A percentile compares a stretch with the other conserved stretches of the same genome.
phyloP scores from a whole-genome alignment of 2,797 vertebrate genomes.

The Pipistrellus pygmaeus region DNA sequence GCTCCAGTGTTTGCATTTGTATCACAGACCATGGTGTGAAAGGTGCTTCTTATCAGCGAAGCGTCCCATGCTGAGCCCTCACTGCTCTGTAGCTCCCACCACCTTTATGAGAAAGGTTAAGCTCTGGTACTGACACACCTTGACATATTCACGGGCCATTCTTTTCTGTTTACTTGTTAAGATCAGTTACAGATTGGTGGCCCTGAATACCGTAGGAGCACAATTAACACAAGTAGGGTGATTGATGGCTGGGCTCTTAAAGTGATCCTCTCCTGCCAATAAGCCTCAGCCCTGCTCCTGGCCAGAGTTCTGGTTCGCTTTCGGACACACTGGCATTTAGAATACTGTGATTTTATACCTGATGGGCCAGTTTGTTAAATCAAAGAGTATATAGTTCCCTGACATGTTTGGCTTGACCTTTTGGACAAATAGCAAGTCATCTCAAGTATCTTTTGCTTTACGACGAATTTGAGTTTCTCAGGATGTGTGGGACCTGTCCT shows the following conservation, averaged over 20 bases:
- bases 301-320: neutral
- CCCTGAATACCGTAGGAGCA: neutral
- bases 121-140: neutral
- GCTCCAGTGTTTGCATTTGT: neutral
- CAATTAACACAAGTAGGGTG: neutral
- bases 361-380: neutral
- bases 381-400: neutral
- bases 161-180: neutral
- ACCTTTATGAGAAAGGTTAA: neutral
- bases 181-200: neutral
- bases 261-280: neutral
- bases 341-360: neutral
- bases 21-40: neutral
- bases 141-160: neutral
- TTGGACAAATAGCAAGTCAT: neutral
- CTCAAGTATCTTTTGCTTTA: neutral
- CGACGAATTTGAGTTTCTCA: neutral
- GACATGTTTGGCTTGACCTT: conserved; percentile 27
- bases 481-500: neutral
- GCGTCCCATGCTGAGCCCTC: neutral
- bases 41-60: neutral
- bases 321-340: neutral
- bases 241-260: neutral
- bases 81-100: neutral
- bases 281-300: neutral